Evolutionary conservation across 1,140 invertebrate species (phyloP).

Genomic region (Venturia canescens): DNA sequence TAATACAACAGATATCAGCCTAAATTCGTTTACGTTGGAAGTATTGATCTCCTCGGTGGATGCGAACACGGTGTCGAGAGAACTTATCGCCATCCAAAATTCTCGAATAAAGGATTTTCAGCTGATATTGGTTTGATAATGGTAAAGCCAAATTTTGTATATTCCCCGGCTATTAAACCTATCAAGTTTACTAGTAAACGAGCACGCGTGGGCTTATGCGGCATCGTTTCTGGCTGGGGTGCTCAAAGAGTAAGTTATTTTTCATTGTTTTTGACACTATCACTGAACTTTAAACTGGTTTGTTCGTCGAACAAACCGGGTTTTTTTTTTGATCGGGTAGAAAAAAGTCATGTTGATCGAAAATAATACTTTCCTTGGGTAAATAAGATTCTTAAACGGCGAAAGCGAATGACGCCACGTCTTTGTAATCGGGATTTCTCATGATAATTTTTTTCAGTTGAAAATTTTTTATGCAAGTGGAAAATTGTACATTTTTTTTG

Average conservation of each 20-base stretch:
- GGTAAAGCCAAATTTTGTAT: not conserved
- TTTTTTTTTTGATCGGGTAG: too few species aligned
- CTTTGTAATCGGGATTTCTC: too few species aligned
- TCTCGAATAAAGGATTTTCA: not conserved
- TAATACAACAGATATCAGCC: too few species aligned
- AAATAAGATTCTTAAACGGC: too few species aligned
- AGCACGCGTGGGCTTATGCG: not conserved
- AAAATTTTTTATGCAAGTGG: too few species aligned
- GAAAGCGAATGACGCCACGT: too few species aligned
- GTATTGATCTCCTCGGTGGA: not conserved
- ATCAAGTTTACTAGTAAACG: not conserved
- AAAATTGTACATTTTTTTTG: too few species aligned
- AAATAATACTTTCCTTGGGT: too few species aligned
- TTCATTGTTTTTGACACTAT: not conserved
- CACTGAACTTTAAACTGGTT: too few species aligned
- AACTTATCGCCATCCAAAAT: not conserved
- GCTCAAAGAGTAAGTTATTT: not conserved
- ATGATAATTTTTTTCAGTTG: too few species aligned
- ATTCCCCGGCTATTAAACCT: constrained; percentile 6
- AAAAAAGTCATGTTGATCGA: too few species aligned
- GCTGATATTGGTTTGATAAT: not conserved
- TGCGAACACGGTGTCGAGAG: not conserved
- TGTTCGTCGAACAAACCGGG: too few species aligned
- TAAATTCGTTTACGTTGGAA: constrained; percentile 24
- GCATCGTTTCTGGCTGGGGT: constrained; percentile 10